Percentiles rank a stretch among this genome's conserved stretches.
Evolutionary conservation across 2,888 invertebrate genomes (phyloP).

Genomic region (Papilio demoleus): DNA sequence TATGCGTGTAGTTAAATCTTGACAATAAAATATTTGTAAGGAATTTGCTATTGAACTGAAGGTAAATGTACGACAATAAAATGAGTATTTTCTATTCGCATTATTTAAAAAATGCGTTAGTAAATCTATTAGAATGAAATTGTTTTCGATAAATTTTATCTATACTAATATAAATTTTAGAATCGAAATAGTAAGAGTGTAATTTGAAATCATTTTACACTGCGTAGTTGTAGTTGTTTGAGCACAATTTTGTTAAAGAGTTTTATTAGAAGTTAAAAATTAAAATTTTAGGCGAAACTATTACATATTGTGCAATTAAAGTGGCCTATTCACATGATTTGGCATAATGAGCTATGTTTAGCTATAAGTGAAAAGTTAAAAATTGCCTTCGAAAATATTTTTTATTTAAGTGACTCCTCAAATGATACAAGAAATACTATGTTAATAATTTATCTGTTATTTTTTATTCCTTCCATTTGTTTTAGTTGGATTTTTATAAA

Average conservation of each 20-base stretch:
- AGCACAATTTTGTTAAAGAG: slow-evolving; percentile 73
- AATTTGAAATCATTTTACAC: slow-evolving; percentile 68
- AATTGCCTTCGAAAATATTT: slow-evolving; percentile 4
- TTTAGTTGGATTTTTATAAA: neutral
- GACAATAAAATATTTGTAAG: slow-evolving; percentile 38
- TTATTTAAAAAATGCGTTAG: slow-evolving; percentile 40
- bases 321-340: slow-evolving; percentile 38
- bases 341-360: slow-evolving; percentile 14
- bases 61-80: slow-evolving; percentile 42
- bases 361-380: slow-evolving; percentile 1
- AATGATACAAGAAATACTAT: neutral
- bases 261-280: slow-evolving; percentile 59
- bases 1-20: neutral
- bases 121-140: slow-evolving; percentile 39
- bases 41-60: slow-evolving; percentile 25
- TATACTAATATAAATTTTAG: slow-evolving; percentile 43
- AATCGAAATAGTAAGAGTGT: slow-evolving; percentile 51
- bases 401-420: neutral
- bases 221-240: slow-evolving; percentile 76
- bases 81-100: slow-evolving; percentile 31
- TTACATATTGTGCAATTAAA: slow-evolving; percentile 40
- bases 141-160: slow-evolving; percentile 49
- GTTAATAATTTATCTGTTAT: neutral
- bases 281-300: slow-evolving; percentile 51
- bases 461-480: neutral